A percentile compares a stretch with the other conserved stretches of the same genome.
Evolutionary conservation across 2,888 invertebrate genomes (phyloP).

Genomic region (Cephus rjabovi): DNA sequence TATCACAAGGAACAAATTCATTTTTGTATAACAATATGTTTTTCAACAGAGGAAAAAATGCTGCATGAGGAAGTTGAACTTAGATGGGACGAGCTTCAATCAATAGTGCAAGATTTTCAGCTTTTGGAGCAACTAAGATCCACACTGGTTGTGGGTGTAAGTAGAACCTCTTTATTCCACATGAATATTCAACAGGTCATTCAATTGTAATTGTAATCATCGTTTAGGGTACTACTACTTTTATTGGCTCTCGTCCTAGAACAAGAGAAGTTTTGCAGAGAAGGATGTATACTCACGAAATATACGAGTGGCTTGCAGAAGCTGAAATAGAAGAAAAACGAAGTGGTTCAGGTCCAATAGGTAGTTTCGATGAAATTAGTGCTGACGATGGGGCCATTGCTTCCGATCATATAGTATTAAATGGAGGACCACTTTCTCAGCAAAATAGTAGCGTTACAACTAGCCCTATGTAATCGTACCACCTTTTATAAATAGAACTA

Average conservation of each 20-base stretch:
- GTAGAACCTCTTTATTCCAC: conserved; percentile 31
- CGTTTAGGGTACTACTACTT: conserved; percentile 72
- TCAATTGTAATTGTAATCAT: conserved; percentile 1
- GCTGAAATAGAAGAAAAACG: conserved; percentile 71
- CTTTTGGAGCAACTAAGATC: conserved; percentile 68
- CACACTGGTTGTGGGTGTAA: conserved; percentile 69
- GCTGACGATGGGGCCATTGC: conserved; percentile 33
- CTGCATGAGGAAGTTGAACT: conserved; percentile 80
- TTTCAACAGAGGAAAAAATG: conserved; percentile 77
- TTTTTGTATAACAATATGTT: conserved; percentile 16
- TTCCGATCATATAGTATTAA: conserved; percentile 40
- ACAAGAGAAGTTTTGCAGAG: conserved; percentile 82
- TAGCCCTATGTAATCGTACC: conserved; percentile 31
- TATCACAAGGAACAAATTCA: conserved; percentile 26
- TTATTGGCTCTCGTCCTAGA: conserved; percentile 79
- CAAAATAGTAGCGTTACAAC: conserved; percentile 36
- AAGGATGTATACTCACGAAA: conserved; percentile 81
- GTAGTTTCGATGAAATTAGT: conserved; percentile 44
- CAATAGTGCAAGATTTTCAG: conserved; percentile 69
- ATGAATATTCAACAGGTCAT: too few relatives aligned
- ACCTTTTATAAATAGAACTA: background rate
- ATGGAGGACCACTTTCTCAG: conserved; percentile 32
- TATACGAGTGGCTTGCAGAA: conserved; percentile 80
- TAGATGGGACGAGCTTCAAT: conserved; percentile 77
- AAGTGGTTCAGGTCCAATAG: conserved; percentile 28